Conservation (phyloP, 2,797 vertebrate genomes). For the Melanogrammus aeglefinus region DNA sequence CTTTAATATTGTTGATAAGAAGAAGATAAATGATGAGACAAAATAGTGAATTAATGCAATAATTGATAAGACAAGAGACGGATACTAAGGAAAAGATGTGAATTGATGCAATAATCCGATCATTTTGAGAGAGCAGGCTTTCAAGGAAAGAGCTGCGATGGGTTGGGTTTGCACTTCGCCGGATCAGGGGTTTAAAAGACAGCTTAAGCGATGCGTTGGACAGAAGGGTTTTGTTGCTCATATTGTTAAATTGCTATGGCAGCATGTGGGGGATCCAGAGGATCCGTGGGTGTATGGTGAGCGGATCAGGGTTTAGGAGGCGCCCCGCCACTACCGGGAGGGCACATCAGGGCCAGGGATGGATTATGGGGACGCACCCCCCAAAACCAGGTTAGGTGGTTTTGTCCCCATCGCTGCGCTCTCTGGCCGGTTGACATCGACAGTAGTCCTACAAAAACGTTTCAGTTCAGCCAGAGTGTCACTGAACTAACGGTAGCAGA, state of each 20-base stretch:
- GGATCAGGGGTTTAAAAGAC: slow-evolving; percentile 33
- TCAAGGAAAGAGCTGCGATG: neutral
- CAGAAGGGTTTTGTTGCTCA: slow-evolving; percentile 52
- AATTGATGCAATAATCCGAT: neutral
- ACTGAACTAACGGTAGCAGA: too few relatives aligned
- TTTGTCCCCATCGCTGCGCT: too few relatives aligned
- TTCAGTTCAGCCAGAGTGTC: too few relatives aligned
- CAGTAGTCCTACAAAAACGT: too few relatives aligned
- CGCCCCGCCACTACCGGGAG: slow-evolving; percentile 35
- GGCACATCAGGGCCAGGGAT: slow-evolving; percentile 23
- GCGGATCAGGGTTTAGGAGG: slow-evolving; percentile 50
- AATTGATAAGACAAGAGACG: too few relatives aligned
- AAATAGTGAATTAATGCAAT: too few relatives aligned
- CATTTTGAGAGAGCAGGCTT: neutral
- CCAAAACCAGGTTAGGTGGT: too few relatives aligned
- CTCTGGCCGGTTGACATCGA: too few relatives aligned
- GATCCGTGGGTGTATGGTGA: slow-evolving; percentile 58
- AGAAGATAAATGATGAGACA: too few relatives aligned
- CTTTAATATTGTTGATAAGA: too few relatives aligned
- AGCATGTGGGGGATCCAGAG: slow-evolving; percentile 61
- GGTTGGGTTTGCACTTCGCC: slow-evolving; percentile 11
- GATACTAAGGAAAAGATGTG: too few relatives aligned
- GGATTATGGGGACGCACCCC: too few relatives aligned
- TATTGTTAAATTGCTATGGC: slow-evolving; percentile 68
- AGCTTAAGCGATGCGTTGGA: slow-evolving; percentile 41